phyloP scores from a whole-genome alignment of 2,888 invertebrate genomes.

The Stenichneumon culpator region DNA sequence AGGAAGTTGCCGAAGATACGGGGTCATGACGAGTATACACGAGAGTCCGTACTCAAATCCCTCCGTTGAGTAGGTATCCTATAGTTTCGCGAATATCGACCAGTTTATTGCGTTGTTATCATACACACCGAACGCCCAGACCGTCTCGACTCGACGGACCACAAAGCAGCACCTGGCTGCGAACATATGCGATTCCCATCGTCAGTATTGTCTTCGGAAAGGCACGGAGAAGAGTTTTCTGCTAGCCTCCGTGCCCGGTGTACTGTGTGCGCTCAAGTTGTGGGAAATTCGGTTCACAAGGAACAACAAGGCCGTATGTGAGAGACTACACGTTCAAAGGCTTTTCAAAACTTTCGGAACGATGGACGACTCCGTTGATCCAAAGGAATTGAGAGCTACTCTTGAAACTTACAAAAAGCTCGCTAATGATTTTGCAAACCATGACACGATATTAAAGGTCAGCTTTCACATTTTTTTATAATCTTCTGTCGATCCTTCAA shows the following conservation, averaged over 20 bases:
- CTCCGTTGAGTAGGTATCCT: background rate
- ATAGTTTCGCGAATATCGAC: background rate
- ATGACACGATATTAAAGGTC: constrained; percentile 84
- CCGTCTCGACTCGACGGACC: background rate
- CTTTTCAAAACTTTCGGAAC: constrained; percentile 19
- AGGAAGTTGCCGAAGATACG: background rate
- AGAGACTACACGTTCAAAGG: background rate
- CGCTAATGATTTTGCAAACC: constrained; percentile 82
- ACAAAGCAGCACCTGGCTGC: constrained; percentile 4
- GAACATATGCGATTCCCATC: constrained; percentile 2
- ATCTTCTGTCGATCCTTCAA: background rate
- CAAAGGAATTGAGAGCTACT: constrained; percentile 80
- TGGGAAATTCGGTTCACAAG: background rate
- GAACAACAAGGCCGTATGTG: background rate
- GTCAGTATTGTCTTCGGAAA: background rate
- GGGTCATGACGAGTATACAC: background rate
- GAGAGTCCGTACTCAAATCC: background rate
- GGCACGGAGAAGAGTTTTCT: constrained; percentile 32
- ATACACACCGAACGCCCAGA: background rate
- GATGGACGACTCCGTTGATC: constrained; percentile 80
- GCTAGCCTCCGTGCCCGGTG: constrained; percentile 14
- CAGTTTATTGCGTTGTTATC: constrained; percentile 7
- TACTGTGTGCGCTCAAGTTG: background rate
- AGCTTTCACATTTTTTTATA: constrained; percentile 42
- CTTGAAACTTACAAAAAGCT: constrained; percentile 83